Evolutionary conservation across 2,113 vertebrate genomes (phyloP), one percentile per base, ranked within the genome.

Genomic region (Isichthys henryi): DNA sequence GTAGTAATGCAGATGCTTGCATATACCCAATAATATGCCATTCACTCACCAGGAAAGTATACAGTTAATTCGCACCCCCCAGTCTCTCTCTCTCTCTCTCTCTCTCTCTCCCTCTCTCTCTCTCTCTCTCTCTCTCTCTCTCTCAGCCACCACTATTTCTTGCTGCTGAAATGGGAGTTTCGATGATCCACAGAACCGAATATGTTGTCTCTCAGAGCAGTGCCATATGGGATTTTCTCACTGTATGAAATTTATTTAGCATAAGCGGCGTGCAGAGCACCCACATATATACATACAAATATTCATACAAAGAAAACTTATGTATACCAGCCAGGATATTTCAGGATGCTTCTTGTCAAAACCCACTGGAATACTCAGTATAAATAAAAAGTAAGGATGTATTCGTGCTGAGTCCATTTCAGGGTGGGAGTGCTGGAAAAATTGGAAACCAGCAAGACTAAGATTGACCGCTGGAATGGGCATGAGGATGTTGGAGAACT

Each of bases 401-500:
- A 39, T 62, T 19, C 83, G 31, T 66, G 48, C 46, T 43, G 50
- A 45, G 58, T 50, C 88, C 82, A 84, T 17, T 48, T 43, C 23
- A 48, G 46, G 43, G 45, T n/a, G 45, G 77, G 21, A 17, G 9
- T 39, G 17, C 50, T 84, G n/a, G 52, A 62, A 5, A 43, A 23
- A 50, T 56, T 3, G 62, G 80, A 80, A 11, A 92, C 88, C 91
- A 35, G 56, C 23, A 89, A 91, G 74, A 87, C 74, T 27, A 35
- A 43, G 7, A 82, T 46, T 77, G 45, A 27, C 85, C 53, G 31
- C 45, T 15, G 31, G 91, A 43, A 93, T 43, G 82, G 11, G 48
- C 43, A 87, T 86, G 91, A 94, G 83, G 93, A 97, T 97, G 97
- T 92, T 89, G 93, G 92, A 91, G 90, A 92, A 92, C 53, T 88